Evolutionary conservation across 1,140 invertebrate species (phyloP).

Genomic region (Lamellibrachia luymesi): DNA sequence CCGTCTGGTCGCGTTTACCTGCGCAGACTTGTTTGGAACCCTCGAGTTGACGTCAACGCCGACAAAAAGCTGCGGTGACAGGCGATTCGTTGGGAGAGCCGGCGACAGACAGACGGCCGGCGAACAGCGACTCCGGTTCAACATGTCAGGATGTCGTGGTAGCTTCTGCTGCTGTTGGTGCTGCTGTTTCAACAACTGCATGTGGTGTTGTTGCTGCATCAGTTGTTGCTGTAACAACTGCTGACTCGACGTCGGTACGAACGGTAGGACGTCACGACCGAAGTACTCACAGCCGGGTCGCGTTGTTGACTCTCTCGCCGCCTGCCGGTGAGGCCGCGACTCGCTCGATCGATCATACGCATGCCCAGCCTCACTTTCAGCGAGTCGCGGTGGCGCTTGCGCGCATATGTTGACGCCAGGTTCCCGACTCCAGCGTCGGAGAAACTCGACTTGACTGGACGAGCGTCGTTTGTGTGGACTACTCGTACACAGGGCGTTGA

Average conservation of each 20-base stretch:
- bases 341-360: background rate
- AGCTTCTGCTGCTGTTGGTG: background rate
- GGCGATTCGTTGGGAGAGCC: background rate
- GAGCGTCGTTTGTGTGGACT: background rate
- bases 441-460: background rate
- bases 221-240: background rate
- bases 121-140: background rate
- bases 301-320: background rate
- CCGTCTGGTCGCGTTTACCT: background rate
- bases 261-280: background rate
- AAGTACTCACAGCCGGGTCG: background rate
- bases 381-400: background rate
- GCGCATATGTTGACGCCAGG: background rate
- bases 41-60: background rate
- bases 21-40: background rate
- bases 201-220: background rate
- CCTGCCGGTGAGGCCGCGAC: background rate
- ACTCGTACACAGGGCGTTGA: background rate
- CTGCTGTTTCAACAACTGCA: background rate
- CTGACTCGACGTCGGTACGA: background rate
- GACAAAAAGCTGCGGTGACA: background rate
- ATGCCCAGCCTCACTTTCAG: background rate
- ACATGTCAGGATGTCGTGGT: background rate
- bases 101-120: background rate
- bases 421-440: background rate